These are phyloP conservation scores for Aldrovandia affinis DNA, from an alignment of 2,797 vertebrate species.

Conservation along the genomic window DNA sequence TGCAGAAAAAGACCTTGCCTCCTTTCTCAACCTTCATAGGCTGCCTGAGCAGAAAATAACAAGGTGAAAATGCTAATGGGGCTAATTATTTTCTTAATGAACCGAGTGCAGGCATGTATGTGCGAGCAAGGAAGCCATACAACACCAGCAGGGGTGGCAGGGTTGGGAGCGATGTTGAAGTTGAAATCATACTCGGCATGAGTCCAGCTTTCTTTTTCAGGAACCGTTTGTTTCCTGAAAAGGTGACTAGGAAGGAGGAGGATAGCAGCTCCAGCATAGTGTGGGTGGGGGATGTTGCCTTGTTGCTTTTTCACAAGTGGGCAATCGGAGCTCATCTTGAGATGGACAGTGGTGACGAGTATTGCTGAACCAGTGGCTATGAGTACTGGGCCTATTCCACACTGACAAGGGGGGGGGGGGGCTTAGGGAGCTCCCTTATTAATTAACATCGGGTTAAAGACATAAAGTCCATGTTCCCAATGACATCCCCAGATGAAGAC, in stretches of 20 bases:
- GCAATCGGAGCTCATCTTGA: too few species aligned
- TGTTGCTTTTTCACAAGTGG: background rate
- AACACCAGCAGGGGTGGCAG: background rate
- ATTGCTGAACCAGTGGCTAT: background rate
- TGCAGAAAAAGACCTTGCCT: background rate
- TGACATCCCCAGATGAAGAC: background rate
- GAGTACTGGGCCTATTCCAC: background rate
- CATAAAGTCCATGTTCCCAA: background rate
- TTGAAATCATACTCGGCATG: background rate
- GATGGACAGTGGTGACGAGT: background rate
- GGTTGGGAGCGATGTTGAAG: background rate
- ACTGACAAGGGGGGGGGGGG: background rate
- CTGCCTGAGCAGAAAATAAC: background rate
- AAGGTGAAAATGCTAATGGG: background rate
- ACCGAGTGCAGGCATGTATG: background rate
- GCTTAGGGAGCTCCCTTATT: background rate
- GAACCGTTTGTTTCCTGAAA: background rate
- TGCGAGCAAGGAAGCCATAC: background rate
- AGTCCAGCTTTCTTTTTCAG: too few species aligned
- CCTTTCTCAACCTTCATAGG: background rate
- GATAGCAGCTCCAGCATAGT: background rate
- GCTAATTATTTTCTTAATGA: constrained; percentile 9
- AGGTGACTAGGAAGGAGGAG: background rate
- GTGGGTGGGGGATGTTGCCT: background rate
- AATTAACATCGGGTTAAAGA: background rate